Conservation (phyloP, 1,140 invertebrate species). For the Eumaeus atala region DNA sequence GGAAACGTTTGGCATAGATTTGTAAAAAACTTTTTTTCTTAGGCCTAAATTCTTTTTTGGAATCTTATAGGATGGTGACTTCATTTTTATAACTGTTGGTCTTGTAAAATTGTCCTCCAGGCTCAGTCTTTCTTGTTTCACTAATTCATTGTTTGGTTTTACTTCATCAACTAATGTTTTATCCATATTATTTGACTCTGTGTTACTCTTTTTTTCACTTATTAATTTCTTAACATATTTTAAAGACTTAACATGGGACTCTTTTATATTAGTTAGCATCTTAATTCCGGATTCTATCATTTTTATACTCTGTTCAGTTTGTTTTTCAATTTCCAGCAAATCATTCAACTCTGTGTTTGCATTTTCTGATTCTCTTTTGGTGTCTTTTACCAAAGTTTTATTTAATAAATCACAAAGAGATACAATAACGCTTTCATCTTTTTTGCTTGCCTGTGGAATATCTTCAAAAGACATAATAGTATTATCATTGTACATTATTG, state of each 20-base stretch:
- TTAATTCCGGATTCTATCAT: slow-evolving; percentile 42
- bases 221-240: slow-evolving; percentile 42
- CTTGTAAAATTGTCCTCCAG: slow-evolving; percentile 25
- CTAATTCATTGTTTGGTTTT: slow-evolving; percentile 19
- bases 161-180: slow-evolving; percentile 22
- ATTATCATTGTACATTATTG: slow-evolving; percentile 34
- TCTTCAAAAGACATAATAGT: slow-evolving; percentile 59
- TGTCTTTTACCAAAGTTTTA: slow-evolving; percentile 39
- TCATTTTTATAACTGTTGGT: slow-evolving; percentile 40
- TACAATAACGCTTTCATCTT: slow-evolving; percentile 53
- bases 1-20: slow-evolving; percentile 53
- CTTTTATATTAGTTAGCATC: slow-evolving; percentile 39
- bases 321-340: slow-evolving; percentile 38
- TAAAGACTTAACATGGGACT: slow-evolving; percentile 39
- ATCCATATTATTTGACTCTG: slow-evolving; percentile 16
- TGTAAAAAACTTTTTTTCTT: slow-evolving; percentile 48
- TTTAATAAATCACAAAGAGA: slow-evolving; percentile 52
- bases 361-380: slow-evolving; percentile 27
- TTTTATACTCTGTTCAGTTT: slow-evolving; percentile 40
- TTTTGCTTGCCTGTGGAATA: slow-evolving; percentile 30
- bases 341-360: slow-evolving; percentile 36
- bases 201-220: slow-evolving; percentile 28
- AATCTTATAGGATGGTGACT: slow-evolving; percentile 55
- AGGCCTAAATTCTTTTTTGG: slow-evolving; percentile 48
- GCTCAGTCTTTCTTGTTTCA: slow-evolving; percentile 20